Percentiles rank a stretch among this genome's conserved stretches.
Evolutionary conservation across 2,888 invertebrate genomes (phyloP).

Genomic region (Oscheius sp.): DNA sequence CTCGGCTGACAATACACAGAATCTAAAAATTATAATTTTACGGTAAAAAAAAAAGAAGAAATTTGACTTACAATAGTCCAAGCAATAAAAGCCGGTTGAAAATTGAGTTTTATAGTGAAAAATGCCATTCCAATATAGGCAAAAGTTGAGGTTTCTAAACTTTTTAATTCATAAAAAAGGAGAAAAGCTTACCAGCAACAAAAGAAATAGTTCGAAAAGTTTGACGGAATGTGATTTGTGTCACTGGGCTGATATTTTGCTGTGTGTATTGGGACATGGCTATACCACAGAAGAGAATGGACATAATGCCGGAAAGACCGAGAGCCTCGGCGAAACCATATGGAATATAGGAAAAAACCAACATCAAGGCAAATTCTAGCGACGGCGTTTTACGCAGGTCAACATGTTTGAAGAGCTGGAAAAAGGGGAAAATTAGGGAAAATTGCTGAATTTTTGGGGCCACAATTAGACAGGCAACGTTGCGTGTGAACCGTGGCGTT

Average conservation of each 20-base stretch:
- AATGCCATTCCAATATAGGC: conserved; percentile 94
- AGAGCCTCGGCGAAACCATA: conserved; percentile 97
- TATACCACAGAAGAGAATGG: conserved; percentile 96
- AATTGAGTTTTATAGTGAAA: conserved; percentile 92
- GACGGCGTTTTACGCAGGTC: conserved; percentile 97
- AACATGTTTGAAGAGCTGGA: conserved; percentile 87
- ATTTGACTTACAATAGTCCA: conserved; percentile 84
- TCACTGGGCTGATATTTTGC: conserved; percentile 95
- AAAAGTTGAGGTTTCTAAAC: conserved; percentile 92
- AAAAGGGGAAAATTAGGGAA: too few species aligned
- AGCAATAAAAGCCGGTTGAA: conserved; percentile 87
- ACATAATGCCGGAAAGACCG: conserved; percentile 97
- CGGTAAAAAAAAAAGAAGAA: too few species aligned
- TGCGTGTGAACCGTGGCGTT: too few species aligned
- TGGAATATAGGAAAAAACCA: conserved; percentile 97
- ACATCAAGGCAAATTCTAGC: conserved; percentile 96
- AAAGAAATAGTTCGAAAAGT: conserved; percentile 96
- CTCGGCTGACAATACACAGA: conserved; percentile 90
- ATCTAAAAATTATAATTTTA: conserved; percentile 74
- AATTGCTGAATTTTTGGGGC: too few species aligned
- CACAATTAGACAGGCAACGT: too few species aligned
- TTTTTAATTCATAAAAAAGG: neutral
- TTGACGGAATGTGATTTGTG: conserved; percentile 99
- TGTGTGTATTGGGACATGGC: conserved; percentile 99
- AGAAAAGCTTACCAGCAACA: conserved; percentile 79